phyloP scores from a whole-genome alignment of 2,888 invertebrate species.

The Lissonota sp. region DNA sequence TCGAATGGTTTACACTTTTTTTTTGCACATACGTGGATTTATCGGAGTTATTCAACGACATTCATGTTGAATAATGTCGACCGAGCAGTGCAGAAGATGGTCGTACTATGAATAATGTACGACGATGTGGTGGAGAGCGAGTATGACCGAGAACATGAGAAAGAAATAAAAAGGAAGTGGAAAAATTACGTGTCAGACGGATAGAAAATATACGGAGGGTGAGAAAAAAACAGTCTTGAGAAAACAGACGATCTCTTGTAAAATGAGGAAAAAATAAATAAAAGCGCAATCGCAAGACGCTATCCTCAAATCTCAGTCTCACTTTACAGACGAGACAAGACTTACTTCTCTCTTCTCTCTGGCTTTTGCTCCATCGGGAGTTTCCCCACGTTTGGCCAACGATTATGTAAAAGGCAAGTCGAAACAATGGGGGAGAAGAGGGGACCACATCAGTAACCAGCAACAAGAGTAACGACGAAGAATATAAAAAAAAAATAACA shows the following conservation, averaged over 20 bases:
- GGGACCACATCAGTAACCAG: background rate
- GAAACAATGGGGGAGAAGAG: constrained; percentile 49
- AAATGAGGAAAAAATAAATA: constrained; percentile 40
- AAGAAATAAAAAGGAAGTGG: constrained; percentile 1
- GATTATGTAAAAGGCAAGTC: constrained; percentile 63
- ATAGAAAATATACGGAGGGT: constrained; percentile 1
- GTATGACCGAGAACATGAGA: constrained; percentile 4
- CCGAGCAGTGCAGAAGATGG: constrained; percentile 11
- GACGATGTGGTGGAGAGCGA: constrained; percentile 17
- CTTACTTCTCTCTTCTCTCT: constrained; percentile 12
- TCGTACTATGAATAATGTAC: constrained; percentile 50
- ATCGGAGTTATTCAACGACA: background rate
- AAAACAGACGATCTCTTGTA: constrained; percentile 32
- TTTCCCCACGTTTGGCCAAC: constrained; percentile 46
- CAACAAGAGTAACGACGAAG: constrained; percentile 13
- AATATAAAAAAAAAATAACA: background rate
- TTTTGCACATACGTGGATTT: background rate
- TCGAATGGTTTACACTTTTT: background rate
- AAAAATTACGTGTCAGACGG: background rate
- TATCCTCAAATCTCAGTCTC: constrained; percentile 58
- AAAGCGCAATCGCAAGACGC: constrained; percentile 55
- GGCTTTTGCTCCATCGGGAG: constrained; percentile 17
- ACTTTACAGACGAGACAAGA: constrained; percentile 6
- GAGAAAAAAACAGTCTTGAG: background rate
- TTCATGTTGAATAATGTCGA: constrained; percentile 44